Percentiles rank a stretch among this genome's conserved stretches.
Conservation (phyloP, 2,888 invertebrate species). For the Oxyscelio sp. region DNA sequence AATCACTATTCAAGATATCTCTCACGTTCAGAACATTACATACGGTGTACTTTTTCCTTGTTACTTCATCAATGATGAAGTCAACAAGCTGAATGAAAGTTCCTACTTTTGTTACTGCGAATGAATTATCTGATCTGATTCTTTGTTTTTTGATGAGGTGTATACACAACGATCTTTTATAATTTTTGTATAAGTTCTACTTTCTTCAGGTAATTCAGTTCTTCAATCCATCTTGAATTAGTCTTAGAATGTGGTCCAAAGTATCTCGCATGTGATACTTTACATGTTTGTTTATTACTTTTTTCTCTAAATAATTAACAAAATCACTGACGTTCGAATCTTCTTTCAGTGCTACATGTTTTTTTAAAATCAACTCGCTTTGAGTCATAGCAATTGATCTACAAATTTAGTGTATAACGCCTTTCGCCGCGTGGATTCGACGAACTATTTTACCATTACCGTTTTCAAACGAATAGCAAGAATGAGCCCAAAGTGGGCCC, state of each 20-base stretch:
- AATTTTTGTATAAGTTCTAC: conserved; percentile 6
- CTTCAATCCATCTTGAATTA: background rate
- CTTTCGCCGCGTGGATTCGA: conserved; percentile 47
- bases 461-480: conserved; percentile 66
- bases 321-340: background rate
- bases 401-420: conserved; percentile 49
- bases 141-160: conserved; percentile 4
- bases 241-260: conserved; percentile 11
- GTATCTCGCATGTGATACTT: conserved; percentile 8
- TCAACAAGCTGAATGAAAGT: background rate
- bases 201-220: conserved; percentile 4
- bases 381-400: conserved; percentile 18
- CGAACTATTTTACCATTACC: conserved; percentile 56
- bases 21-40: background rate
- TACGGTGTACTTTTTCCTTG: background rate
- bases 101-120: conserved; percentile 15
- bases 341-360: background rate
- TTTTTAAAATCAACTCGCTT: conserved; percentile 5
- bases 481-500: conserved; percentile 72
- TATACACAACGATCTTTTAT: conserved; percentile 13
- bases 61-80: background rate
- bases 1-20: background rate
- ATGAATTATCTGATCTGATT: conserved; percentile 15
- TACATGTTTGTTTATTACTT: conserved; percentile 7
- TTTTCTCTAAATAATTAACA: conserved; percentile 12